A percentile compares a stretch with the other conserved stretches of the same genome.
Conservation (phyloP, 2,113 vertebrate genomes). For the Panurus biarmicus region DNA sequence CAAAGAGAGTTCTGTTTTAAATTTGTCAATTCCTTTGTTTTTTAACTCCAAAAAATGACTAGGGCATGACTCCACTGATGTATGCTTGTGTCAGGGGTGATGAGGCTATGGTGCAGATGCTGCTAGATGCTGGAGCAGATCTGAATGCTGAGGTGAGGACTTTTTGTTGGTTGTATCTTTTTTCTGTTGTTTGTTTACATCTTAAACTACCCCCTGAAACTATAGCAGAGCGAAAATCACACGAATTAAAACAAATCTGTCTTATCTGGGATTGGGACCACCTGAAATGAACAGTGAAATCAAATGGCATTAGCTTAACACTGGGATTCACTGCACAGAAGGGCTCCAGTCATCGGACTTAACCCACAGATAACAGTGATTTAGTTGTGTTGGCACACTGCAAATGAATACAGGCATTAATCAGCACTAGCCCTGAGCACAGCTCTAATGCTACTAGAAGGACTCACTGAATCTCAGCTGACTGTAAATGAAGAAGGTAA, state of each 20-base stretch:
- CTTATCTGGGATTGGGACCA: neutral
- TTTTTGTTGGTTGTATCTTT: constrained; percentile 42
- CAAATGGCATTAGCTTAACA: neutral
- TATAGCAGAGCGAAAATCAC: neutral
- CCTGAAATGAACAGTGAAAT: neutral
- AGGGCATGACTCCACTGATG: constrained; percentile 99
- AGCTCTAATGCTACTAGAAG: neutral
- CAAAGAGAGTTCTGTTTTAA: constrained; percentile 14
- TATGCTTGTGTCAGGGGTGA: constrained; percentile 97
- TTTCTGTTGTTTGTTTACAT: constrained; percentile 26
- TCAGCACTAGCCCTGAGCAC: neutral
- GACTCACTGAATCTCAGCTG: neutral
- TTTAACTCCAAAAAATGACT: constrained; percentile 64
- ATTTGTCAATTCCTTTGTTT: constrained; percentile 56
- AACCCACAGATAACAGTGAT: neutral
- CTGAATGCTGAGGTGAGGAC: constrained; percentile 94
- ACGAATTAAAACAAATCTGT: neutral
- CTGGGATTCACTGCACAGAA: neutral
- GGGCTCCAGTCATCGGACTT: neutral
- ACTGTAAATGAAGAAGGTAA: neutral
- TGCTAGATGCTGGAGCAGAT: constrained; percentile 96
- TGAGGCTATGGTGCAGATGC: constrained; percentile 99
- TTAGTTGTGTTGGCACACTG: neutral
- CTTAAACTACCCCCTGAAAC: neutral
- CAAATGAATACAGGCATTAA: neutral